Evolutionary conservation across 1,140 invertebrate genomes (phyloP).

Genomic region (Drosophila parvula): DNA sequence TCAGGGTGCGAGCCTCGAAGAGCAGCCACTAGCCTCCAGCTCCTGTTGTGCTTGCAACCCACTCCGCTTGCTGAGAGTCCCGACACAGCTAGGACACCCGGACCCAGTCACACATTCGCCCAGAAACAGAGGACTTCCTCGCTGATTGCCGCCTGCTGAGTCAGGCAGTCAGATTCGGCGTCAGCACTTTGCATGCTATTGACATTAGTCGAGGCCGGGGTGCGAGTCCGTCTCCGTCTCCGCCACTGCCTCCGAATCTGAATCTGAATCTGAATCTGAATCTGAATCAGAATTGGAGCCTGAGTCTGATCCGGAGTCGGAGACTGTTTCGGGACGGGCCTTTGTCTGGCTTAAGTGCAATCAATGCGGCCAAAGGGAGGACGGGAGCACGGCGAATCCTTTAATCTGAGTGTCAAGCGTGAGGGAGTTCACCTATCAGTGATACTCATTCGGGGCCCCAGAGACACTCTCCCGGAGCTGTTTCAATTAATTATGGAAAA

Average conservation of each 20-base stretch:
- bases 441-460: background rate
- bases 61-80: background rate
- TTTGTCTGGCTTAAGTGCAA: conserved; percentile 66
- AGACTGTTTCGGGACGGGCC: conserved; percentile 10
- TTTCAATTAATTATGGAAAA: conserved; percentile 74
- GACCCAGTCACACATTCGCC: background rate
- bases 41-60: conserved; percentile 28
- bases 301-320: conserved; percentile 20
- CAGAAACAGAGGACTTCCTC: conserved; percentile 54
- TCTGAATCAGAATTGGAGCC: conserved; percentile 32
- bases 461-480: conserved; percentile 9
- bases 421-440: background rate
- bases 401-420: conserved; percentile 12
- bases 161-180: conserved; percentile 51
- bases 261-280: conserved; percentile 27
- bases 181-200: conserved; percentile 63
- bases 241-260: conserved; percentile 31
- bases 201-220: conserved; percentile 38
- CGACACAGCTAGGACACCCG: background rate
- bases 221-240: conserved; percentile 4
- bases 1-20: conserved; percentile 4
- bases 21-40: background rate
- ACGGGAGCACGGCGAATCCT: background rate
- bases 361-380: conserved; percentile 43
- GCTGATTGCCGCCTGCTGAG: conserved; percentile 75